Evolutionary conservation across 2,888 invertebrate species (phyloP), one percentile per base, ranked within the genome.

Genomic region (Cenopis cana): DNA sequence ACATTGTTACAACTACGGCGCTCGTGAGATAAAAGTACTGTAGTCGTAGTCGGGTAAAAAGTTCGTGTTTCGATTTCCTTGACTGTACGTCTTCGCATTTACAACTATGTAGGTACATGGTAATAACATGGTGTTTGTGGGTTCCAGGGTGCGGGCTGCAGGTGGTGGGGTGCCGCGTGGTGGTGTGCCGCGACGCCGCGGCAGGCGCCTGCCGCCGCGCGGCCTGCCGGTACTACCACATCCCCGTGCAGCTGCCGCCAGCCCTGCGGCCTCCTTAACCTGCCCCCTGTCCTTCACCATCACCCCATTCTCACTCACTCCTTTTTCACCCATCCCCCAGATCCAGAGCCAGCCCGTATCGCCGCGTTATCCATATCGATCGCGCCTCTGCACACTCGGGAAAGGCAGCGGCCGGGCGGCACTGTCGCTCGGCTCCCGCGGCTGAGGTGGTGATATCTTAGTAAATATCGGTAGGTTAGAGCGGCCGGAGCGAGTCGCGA

Each of bases 221-320:
- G 94, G 96, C 97, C 94, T 98, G 98, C 96, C 98, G 98, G 96
- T 98, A 98, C 95, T 98, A 98, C 96, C 98, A 98, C 95, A 98
- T 98, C 95, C 98, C 98, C 86, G 96, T 98, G 91, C 96, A 96
- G 88, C 94, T 97, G 95, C 97, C 97, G 87, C 97, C 97, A 87
- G 97, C 97, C 85, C 89, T 91, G 78, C 89, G 90, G 76, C 93
- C 93, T 77, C 93, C 93, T 75, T 93, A 93, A 90, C 89, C 87
- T 81, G 79, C 71, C 69, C 76, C 77, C 76, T 81, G 78, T 75
- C 76, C 78, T 81, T 79, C 76, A 76, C 76, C 71, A 78, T 75
- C 76, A 76, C 76, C 74, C 72, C 74, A 71, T 52, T 12, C 64
- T 41, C 67, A 24, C 61, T 50, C 14, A 29, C 73, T 68, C 12